Evolutionary conservation across 2,797 vertebrate genomes (phyloP), one percentile per base, ranked within the genome.

Genomic region (Pygocentrus nattereri): DNA sequence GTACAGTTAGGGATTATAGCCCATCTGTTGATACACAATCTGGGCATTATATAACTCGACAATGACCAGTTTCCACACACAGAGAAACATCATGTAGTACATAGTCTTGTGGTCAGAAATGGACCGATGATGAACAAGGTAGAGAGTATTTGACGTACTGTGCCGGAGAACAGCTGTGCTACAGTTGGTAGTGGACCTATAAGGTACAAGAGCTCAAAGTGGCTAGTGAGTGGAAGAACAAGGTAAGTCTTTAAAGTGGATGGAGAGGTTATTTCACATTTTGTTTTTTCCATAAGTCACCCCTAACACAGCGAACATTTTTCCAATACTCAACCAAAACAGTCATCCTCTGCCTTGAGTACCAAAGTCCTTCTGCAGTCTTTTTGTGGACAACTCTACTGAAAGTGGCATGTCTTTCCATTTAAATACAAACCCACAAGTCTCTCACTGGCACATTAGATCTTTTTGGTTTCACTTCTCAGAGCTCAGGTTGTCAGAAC

Each of bases 351-450:
- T 65, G 27, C 61, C 27, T 72, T 56, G 58, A 59, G 81, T 81
- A 85, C 85, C 74, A 54, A 71, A 64, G 78, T 77, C 71, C 61
- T 65, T 78, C 70, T 68, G 68, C 25, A 52, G 74, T 73, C 52
- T 58, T 27, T 74, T 73, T 83, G 21, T 79, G 18, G 74, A 72
- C 1, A 52, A 64, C 49, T n/a, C 64, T 78, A 79, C 61, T 79
- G 61, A 84, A 78, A 85, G 79, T 82, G 84, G 82, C 67, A 76
- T 76, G 38, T 74, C 47, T 44, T 83, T 83, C 25, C 21, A 81
- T 52, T 52, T n/a, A 38, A 27, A 78, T 82, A 18, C 58, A 76
- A 71, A 56, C 47, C 47, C 21, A 52, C 30, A 69, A 67, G 79
- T 87, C 75, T 64, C 31, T 83, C 74, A 73, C 79, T 85, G 82